These are phyloP conservation scores for Myotis planiceps DNA, from an alignment of 2,797 vertebrate species.

Conservation along the genomic window DNA sequence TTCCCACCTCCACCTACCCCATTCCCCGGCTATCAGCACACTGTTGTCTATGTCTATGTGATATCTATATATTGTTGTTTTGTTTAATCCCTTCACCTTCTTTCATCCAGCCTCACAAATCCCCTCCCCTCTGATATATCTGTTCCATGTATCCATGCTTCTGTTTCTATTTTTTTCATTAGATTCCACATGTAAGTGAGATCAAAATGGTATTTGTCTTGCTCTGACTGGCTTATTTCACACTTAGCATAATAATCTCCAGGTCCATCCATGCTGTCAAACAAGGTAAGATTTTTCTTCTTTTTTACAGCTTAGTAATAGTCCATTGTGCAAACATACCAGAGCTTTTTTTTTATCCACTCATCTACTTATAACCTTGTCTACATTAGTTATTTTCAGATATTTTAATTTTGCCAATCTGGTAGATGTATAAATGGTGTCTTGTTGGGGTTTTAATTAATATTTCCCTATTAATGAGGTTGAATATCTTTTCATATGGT, in stretches of 20 bases:
- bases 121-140: background rate
- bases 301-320: background rate
- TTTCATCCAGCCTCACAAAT: background rate
- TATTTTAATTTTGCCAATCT: background rate
- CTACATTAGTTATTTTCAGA: background rate
- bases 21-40: background rate
- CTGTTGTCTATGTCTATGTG: background rate
- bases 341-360: background rate
- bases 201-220: background rate
- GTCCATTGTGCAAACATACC: background rate
- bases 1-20: background rate
- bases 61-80: background rate
- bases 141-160: background rate
- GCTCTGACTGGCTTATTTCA: background rate
- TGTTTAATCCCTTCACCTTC: background rate
- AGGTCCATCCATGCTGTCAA: background rate
- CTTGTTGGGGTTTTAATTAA: background rate
- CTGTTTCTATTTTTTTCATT: background rate
- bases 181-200: background rate
- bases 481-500: background rate
- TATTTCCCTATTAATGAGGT: background rate
- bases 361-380: background rate
- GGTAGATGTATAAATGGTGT: background rate
- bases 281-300: background rate
- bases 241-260: background rate